Evolutionary conservation across 2,113 vertebrate genomes (phyloP).

Genomic region (Vanacampus margaritifer): DNA sequence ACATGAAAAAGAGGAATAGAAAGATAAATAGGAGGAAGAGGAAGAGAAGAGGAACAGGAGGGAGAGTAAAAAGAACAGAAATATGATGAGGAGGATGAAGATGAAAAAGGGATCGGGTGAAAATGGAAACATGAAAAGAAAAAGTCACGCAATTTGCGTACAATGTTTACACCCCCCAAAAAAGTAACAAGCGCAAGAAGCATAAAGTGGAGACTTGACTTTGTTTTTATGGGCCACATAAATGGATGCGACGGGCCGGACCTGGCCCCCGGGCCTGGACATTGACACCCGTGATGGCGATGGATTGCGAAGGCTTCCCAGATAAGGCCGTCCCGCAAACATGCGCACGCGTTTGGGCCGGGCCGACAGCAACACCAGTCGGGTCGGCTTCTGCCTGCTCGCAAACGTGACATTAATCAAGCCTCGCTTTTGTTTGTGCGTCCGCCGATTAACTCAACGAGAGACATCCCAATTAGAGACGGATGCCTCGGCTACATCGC

Average conservation of each 20-base stretch:
- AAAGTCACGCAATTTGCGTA: no score
- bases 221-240: background rate
- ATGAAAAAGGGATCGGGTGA: no score
- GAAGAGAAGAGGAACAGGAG: no score
- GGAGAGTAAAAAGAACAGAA: no score
- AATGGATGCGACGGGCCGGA: background rate
- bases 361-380: background rate
- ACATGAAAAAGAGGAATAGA: no score
- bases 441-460: constrained; percentile 48
- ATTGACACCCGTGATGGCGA: background rate
- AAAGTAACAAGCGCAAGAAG: no score
- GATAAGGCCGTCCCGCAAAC: background rate
- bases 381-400: constrained; percentile 9
- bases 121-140: no score
- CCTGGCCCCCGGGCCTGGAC: background rate
- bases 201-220: no score
- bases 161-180: no score
- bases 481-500: constrained; percentile 42
- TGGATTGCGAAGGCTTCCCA: constrained; percentile 1
- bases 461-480: constrained; percentile 51
- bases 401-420: constrained; percentile 57
- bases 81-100: no score
- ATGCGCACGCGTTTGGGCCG: background rate
- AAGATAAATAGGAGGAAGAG: no score
- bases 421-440: constrained; percentile 50